phyloP scores from a whole-genome alignment of 2,888 invertebrate genomes.

The Altica lythri region DNA sequence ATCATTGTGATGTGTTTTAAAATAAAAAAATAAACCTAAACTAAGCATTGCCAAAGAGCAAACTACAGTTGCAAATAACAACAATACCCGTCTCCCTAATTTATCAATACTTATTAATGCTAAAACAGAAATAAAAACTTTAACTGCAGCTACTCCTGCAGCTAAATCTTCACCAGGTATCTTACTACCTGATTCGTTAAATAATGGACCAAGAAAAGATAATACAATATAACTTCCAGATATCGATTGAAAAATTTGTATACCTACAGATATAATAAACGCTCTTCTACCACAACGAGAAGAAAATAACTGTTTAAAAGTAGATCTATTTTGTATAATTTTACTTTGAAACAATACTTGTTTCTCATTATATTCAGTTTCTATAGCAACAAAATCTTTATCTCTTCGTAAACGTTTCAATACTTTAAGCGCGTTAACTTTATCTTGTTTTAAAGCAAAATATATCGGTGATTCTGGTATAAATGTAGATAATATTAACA shows the following conservation, averaged over 20 bases:
- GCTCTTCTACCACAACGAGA: constrained; percentile 54
- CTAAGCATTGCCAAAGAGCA: constrained; percentile 67
- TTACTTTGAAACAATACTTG: constrained; percentile 66
- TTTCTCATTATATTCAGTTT: constrained; percentile 42
- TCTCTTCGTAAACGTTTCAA: constrained; percentile 13
- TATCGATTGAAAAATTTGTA: constrained; percentile 82
- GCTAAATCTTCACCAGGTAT: constrained; percentile 68
- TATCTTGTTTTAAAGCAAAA: constrained; percentile 16
- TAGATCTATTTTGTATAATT: constrained; percentile 57
- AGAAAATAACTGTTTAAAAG: constrained; percentile 14
- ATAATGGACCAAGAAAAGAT: constrained; percentile 74
- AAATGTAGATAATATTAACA: constrained; percentile 14
- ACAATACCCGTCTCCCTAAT: constrained; percentile 70
- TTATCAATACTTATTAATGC: constrained; percentile 76
- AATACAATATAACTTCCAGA: constrained; percentile 79
- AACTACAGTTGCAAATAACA: constrained; percentile 69
- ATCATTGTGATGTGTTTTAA: not conserved
- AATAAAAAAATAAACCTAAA: constrained; percentile 69
- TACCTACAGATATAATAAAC: constrained; percentile 69
- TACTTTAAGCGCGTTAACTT: not conserved
- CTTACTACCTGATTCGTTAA: constrained; percentile 66
- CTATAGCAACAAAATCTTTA: constrained; percentile 1
- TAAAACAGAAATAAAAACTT: constrained; percentile 69
- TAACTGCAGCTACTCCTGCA: constrained; percentile 77
- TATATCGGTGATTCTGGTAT: constrained; percentile 38